phyloP scores from a whole-genome alignment of 2,797 vertebrate genomes.

The Hirundo rustica region DNA sequence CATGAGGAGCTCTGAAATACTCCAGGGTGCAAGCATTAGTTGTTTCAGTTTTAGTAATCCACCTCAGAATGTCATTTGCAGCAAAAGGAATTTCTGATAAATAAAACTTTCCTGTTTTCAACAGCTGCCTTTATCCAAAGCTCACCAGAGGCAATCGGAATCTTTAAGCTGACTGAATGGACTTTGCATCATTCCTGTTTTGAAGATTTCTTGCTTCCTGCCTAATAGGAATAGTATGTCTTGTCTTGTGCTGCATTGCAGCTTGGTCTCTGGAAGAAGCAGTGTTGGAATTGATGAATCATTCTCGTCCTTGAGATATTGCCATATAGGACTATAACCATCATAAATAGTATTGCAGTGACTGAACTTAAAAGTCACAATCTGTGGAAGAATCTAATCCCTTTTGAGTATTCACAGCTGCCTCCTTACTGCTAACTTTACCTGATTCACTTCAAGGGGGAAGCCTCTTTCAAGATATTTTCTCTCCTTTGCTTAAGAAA shows the following conservation, averaged over 20 bases:
- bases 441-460: constrained; percentile 32
- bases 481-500: constrained; percentile 50
- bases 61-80: background rate
- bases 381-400: constrained; percentile 32
- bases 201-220: background rate
- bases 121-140: background rate
- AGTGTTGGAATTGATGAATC: constrained; percentile 55
- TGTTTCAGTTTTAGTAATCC: background rate
- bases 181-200: background rate
- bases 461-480: constrained; percentile 46
- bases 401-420: constrained; percentile 1
- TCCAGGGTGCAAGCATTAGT: background rate
- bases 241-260: constrained; percentile 55
- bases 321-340: constrained; percentile 12
- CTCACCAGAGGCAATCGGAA: background rate
- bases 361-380: background rate
- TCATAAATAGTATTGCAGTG: constrained; percentile 39
- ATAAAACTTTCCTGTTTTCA: background rate
- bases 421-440: constrained; percentile 2
- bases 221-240: background rate
- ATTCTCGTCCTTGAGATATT: constrained; percentile 48
- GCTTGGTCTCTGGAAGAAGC: constrained; percentile 12
- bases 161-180: background rate
- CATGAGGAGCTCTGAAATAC: background rate
- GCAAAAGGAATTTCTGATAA: background rate